Conservation (phyloP, 2,888 invertebrate species). For the Elegia similella region DNA sequence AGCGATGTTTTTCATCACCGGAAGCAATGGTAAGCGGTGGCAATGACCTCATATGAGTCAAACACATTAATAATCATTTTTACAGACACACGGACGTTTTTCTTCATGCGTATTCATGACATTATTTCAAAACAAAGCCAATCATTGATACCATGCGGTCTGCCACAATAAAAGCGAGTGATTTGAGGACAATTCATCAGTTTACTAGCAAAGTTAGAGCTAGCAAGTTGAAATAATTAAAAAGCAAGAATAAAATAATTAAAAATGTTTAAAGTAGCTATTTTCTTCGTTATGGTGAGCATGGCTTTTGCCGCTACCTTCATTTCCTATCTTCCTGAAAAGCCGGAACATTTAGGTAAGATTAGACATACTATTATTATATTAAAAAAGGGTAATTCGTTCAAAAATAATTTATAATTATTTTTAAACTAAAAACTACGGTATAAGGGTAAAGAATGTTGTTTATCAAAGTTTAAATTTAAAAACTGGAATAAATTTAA, state of each 20-base stretch:
- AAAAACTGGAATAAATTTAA: too few relatives aligned
- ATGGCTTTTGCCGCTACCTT: background rate
- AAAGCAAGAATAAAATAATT: background rate
- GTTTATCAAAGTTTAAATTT: too few relatives aligned
- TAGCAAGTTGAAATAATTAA: background rate
- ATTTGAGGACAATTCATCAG: background rate
- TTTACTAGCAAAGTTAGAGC: background rate
- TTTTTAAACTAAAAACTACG: too few relatives aligned
- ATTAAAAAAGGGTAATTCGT: too few relatives aligned
- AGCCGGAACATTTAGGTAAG: constrained; percentile 13
- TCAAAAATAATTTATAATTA: too few relatives aligned
- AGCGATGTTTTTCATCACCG: too few relatives aligned
- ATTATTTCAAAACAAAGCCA: background rate
- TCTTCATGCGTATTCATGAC: background rate
- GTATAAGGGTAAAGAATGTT: too few relatives aligned
- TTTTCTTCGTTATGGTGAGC: constrained; percentile 1
- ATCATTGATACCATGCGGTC: background rate
- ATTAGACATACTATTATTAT: too few relatives aligned
- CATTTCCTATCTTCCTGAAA: background rate
- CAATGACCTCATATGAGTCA: too few relatives aligned
- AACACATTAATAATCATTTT: too few relatives aligned
- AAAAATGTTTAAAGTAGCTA: constrained; percentile 9
- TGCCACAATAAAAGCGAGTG: background rate
- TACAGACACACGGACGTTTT: background rate
- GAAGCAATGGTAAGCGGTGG: too few relatives aligned